Evolutionary conservation across 2,888 invertebrate species (phyloP).

Genomic region (Rugalucina vietnamica): DNA sequence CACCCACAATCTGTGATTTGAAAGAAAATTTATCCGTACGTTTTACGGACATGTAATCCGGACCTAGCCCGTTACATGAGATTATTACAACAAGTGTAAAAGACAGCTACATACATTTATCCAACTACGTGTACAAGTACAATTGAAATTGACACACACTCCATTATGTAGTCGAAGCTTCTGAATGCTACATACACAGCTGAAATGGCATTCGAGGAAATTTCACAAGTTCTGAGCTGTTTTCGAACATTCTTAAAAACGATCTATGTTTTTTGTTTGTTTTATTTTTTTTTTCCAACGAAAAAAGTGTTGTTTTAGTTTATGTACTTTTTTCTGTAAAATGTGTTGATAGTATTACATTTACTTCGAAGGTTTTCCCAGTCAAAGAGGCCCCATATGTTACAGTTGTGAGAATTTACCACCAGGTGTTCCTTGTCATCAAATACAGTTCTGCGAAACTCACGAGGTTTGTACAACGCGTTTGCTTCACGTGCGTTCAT

Average conservation of each 20-base stretch:
- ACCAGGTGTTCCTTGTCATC: constrained; percentile 32
- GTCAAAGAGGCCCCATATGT: constrained; percentile 40
- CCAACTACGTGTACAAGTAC: no score
- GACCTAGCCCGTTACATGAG: not conserved
- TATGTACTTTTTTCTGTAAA: no score
- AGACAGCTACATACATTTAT: no score
- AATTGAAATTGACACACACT: no score
- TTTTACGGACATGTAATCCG: not conserved
- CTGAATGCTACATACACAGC: no score
- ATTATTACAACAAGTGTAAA: not conserved
- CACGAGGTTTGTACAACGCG: constrained; percentile 24
- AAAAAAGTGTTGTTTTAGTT: not conserved
- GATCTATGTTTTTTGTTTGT: not conserved
- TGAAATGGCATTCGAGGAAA: not conserved
- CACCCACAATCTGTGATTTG: not conserved
- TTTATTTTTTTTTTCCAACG: not conserved
- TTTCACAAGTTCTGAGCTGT: not conserved
- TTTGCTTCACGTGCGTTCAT: not conserved
- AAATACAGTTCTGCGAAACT: constrained; percentile 41
- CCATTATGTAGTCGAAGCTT: no score
- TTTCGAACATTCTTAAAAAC: not conserved
- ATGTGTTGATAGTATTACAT: no score
- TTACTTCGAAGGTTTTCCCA: constrained; percentile 38
- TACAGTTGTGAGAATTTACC: constrained; percentile 41
- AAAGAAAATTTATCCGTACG: not conserved